Evolutionary conservation across 2,797 vertebrate genomes (phyloP), one percentile per base, ranked within the genome.

Genomic region (Stomatorhinus walkeri): DNA sequence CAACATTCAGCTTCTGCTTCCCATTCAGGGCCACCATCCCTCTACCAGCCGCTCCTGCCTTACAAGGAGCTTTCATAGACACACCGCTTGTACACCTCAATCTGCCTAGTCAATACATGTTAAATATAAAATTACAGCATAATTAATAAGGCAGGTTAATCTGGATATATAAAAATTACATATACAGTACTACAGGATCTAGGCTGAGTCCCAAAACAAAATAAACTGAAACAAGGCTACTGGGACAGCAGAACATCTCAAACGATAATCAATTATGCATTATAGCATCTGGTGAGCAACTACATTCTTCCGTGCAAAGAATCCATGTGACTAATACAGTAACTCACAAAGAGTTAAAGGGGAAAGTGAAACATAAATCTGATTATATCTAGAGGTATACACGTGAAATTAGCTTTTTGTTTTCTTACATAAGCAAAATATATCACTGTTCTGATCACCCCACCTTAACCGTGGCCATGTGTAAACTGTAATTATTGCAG

Each of bases 251-350:
- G 51, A 49, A 87, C 5, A 51, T 32, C 49, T 87, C 28, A 56
- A 56, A 87, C 1, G 28, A 87, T 87, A 87, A 56, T 54, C 28
- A 87, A 36, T 87, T 54, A 54, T 87, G 85, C 7, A 54, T 87
- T 36, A 36, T 36, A 59, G 24, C 83, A 85, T 85, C 22, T 52
- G 83, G n/a, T 85, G 10, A 85, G 48, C n/a, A 52, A 85, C 14
- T 85, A 32, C n/a, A 51, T 52, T 49, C 7, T 52, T 51, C 83
- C 5, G 14, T 22, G 76, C 16, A 81, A 46, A 81, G 19, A 81
- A 81, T 46, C 76, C 76, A 81, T 22, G 40, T 1, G 24, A 81
- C 76, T 81, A 46, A 81, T 8, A 22, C 76, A 81, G 40, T 46
- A 10, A 81, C 3, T n/a, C 7, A 46, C 14, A 46, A 4, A 81